A percentile compares a stretch with the other conserved stretches of the same genome.
phyloP scores from a whole-genome alignment of 2,113 vertebrate genomes.

The Gorilla gorilla region DNA sequence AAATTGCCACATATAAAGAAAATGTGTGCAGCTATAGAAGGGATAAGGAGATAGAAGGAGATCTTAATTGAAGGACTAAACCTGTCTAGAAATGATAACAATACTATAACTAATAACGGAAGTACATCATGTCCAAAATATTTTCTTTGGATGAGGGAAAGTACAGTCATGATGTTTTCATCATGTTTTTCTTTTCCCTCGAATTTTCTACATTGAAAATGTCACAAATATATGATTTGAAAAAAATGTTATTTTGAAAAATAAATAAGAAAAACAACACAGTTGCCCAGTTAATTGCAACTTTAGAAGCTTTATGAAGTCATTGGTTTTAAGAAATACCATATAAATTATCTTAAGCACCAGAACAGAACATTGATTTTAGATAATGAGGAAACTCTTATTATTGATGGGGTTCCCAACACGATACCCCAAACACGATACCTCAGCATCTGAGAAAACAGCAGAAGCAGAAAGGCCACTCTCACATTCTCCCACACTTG shows the following conservation, averaged over 20 bases:
- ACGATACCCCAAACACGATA: neutral
- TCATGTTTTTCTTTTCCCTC: neutral
- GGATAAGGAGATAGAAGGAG: neutral
- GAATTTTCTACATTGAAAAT: neutral
- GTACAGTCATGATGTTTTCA: neutral
- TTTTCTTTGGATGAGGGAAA: neutral
- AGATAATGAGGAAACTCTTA: neutral
- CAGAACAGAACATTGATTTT: neutral
- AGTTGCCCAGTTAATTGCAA: neutral
- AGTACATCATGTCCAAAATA: neutral
- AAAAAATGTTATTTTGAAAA: neutral
- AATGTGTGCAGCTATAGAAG: neutral
- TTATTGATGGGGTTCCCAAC: neutral
- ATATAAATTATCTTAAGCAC: neutral
- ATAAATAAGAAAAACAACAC: neutral
- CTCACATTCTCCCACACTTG: neutral
- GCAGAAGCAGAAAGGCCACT: neutral
- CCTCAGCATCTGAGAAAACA: neutral
- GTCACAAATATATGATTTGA: neutral
- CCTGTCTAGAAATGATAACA: neutral
- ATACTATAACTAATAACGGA: too few species aligned
- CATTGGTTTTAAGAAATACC: neutral
- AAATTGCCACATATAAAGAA: neutral
- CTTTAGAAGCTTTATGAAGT: neutral
- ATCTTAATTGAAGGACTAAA: neutral